Base-by-base conservation (phyloP, 1,140 invertebrate genomes). In the Zelostemma sp. region DNA sequence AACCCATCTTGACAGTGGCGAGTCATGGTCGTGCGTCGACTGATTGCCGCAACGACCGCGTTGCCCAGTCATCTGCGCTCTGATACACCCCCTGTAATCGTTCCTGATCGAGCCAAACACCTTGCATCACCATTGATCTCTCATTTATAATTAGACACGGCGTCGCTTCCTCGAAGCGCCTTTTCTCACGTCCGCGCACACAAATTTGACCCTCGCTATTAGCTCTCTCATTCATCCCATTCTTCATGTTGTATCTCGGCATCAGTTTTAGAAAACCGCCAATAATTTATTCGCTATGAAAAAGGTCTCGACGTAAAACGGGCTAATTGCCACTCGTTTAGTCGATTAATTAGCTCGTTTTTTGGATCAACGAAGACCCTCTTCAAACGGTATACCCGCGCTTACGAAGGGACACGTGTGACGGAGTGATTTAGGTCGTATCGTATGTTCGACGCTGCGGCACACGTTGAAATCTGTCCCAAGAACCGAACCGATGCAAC, bases 21-120 rank as follows among this genome's bases (percentile, higher is more conserved):
- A 78, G 78, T 80, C 78, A 80, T 55, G 78, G 73, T 78, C 74
- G 71, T 64, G 71, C 70, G 73, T 70, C 68, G 67, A 70, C 55
- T 51, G 66, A 78, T 71, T 61, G 63, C 55, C 68, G 46, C 69
- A 78, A 80, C 75, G 66, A 73, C 68, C 75, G 72, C 63, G 71
- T 68, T 73, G 77, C 72, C 58, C 61, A 73, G 72, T 79, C 74
- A 80, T 80, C 69, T 65, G 66, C 66, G 55, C 59, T 41, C 73
- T 62, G 48, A 68, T 64, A 67, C 61, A 69, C 64, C 70, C 72
- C 47, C 60, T 50, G 66, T 77, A 80, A 81, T 81, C 68, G 74
- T 56, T 66, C 56, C 62, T 50, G 65, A 75, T 63, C 71, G 70
- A 51, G 47, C 55, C 51, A 60, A 76, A 77, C 71, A 64, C 73